Evolutionary conservation across 1,140 invertebrate species (phyloP), one percentile per base, ranked within the genome.

Genomic region (Danaus plexippus): DNA sequence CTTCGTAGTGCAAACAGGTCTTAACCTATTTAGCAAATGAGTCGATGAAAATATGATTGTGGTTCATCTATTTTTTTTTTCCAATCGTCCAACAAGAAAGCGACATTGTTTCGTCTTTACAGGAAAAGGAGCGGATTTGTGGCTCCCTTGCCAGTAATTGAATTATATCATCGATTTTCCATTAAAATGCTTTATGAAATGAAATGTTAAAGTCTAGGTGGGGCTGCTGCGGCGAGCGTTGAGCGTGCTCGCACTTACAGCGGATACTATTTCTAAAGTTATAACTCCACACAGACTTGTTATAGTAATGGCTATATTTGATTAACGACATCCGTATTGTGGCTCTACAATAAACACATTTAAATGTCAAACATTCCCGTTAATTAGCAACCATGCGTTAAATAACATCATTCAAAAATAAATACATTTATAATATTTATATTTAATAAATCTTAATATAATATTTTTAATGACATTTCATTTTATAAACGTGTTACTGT

Each of bases 111-210:
- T 79, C 77, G 61, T 75, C 69, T 77, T 77, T 71, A 58, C 64
- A 59, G 66, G 66, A 73, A 75, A 74, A 76, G 71, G 66, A 65
- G 56, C 63, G 67, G 75, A 75, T 71, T 75, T 73, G 71, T 77
- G 69, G 71, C 75, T 77, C 71, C 68, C 71, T 63, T 70, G 71
- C 71, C 58, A 64, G 73, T 83, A 85, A 85, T 83, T 85, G 78
- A 85, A 85, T 85, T 83, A 85, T 83, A 81, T 75, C 77, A 83
- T 85, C 80, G 81, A 85, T 85, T 85, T 85, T 81, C 82, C 81
- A 85, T 85, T 85, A 85, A 85, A 81, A 83, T 83, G 80, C 64
- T 85, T 85, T 85, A 81, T 85, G 80, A 78, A 79, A 80, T 80
- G 73, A 78, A 85, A 84, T 78, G 77, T 79, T 73, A 73, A 80